phyloP scores from a whole-genome alignment of 2,113 vertebrate species.

The Oreotrochilus melanogaster region DNA sequence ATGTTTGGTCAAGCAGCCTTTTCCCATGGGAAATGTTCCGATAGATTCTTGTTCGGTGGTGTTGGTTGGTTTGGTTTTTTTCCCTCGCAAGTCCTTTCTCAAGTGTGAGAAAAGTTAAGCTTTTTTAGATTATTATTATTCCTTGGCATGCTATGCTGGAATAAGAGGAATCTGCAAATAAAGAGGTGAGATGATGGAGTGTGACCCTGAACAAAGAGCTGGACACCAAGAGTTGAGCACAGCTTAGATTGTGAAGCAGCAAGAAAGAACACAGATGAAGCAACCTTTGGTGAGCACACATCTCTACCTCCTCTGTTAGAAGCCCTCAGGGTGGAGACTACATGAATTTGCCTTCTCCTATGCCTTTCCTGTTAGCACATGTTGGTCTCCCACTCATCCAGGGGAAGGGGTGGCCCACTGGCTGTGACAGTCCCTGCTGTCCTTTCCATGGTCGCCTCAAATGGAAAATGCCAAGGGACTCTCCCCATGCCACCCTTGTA shows the following conservation, averaged over 20 bases:
- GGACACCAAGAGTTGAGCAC: not conserved
- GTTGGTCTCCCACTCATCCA: not conserved
- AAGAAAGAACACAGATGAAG: not conserved
- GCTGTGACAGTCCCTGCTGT: not conserved
- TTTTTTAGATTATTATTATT: not conserved
- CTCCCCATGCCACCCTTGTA: not conserved
- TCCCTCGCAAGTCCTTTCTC: not conserved
- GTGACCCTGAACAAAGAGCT: not conserved
- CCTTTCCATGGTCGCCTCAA: not conserved
- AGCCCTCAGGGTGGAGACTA: not conserved
- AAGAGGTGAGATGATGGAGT: not conserved
- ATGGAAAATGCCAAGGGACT: fast-evolving
- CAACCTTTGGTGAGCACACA: not conserved
- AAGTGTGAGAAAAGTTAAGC: slow-evolving; percentile 6
- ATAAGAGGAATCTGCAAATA: not conserved
- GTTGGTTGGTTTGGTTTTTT: fast-evolving
- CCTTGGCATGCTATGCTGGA: not conserved
- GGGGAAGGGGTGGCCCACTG: not conserved
- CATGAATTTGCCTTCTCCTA: not conserved
- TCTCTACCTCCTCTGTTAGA: not conserved
- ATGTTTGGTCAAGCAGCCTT: not conserved
- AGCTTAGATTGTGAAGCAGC: not conserved
- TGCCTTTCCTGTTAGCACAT: not conserved
- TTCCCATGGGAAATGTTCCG: not conserved
- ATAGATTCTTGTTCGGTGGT: not conserved